Base-by-base conservation (phyloP, 2,888 invertebrate genomes). In the Oxycera nigricornis region DNA sequence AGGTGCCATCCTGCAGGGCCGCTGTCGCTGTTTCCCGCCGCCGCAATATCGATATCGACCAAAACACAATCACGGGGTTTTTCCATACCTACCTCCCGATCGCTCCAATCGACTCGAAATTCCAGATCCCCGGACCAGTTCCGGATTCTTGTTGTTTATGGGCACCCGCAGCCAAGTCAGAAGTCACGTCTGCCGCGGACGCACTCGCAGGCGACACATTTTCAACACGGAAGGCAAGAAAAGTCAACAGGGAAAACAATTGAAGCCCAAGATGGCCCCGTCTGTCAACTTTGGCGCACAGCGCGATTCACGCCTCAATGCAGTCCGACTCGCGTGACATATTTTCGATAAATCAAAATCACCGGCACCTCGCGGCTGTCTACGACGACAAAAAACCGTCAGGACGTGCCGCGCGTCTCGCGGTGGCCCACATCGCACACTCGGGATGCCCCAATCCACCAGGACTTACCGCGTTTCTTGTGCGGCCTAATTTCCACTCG, bases 281-380 rank as follows among this genome's bases (percentile, higher is more conserved):
- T 41, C 65, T 65, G 65, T 65, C 65, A 65, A 62, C 61, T 65
- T 59, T 35, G 39, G 39, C 65, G 35, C 41, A 7, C 24, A 65
- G 30, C 14, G 17, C 59, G 2, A 59, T 30, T 59, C 59, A 14
- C 55, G 14, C 39, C 39, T 39, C 14, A n/a, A n/a, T 55, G 52
- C 52, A 55, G 24, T 55, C 11, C 22, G 20, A 55, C 52, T n/a
- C 22, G 52, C 52, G 52, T 22, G 52, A 55, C 52, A 50, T 55
- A 55, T 55, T 55, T 55, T 24, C 52, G 17, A 9, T 20, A 3
- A 22, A 4, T 11, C 52, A 22, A 11, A 50, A 9, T 55, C 17
- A 24, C 52, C 3, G 11, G 20, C 52, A 55, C n/a, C 46, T 46
- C 6, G 14, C 4, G 17, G 11, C 46, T 7, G 35, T 35, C 35